Percentiles rank a stretch among this genome's conserved stretches.
Conservation (phyloP, 2,113 vertebrate species). For the Indicator maculatus region DNA sequence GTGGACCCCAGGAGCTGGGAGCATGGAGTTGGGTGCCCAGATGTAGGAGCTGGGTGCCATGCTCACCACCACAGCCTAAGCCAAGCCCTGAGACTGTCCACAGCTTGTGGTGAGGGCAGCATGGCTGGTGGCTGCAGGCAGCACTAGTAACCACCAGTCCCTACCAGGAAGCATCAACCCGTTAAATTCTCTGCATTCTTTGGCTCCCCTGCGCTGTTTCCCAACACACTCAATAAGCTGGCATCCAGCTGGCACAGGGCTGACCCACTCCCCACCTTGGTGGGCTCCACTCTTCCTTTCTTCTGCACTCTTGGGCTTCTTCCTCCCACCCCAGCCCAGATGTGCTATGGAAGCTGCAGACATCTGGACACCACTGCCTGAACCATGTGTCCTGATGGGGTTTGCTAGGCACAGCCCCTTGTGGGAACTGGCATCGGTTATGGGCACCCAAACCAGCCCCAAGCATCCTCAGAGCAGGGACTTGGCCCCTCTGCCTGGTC, state of each 20-base stretch:
- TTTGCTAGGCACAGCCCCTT: neutral
- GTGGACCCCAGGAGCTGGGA: neutral
- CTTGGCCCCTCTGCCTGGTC: accelerated
- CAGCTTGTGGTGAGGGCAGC: neutral
- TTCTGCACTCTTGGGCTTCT: neutral
- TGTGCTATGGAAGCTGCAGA: accelerated
- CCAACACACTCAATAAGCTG: neutral
- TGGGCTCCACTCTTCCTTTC: neutral
- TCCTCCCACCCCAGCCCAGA: neutral
- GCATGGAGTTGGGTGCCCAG: too few relatives aligned
- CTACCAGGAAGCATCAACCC: neutral
- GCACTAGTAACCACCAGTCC: neutral
- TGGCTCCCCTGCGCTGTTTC: neutral
- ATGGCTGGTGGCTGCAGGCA: accelerated
- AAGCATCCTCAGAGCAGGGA: neutral
- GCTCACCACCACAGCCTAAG: accelerated
- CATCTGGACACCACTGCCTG: accelerated
- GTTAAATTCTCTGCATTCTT: slow-evolving; percentile 32
- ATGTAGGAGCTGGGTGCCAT: neutral
- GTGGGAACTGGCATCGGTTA: accelerated
- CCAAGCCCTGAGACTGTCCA: accelerated
- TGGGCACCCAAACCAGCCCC: accelerated
- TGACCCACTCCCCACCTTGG: neutral
- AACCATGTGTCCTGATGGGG: accelerated
- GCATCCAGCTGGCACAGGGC: neutral